Conservation (phyloP, 2,888 invertebrate species). For the Oscheius sp. region DNA sequence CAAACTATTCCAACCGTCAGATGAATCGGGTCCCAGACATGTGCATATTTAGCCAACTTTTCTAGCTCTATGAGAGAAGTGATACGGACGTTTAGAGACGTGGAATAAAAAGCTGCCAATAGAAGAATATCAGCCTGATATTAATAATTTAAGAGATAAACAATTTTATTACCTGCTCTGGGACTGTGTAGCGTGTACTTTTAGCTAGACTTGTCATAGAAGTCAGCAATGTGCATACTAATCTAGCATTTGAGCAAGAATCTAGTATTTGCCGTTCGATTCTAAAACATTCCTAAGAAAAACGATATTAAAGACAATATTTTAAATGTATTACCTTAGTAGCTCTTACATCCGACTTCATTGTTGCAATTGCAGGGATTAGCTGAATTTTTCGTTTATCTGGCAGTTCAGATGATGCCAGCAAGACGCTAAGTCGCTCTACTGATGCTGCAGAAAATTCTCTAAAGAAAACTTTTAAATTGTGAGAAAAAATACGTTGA, state of each 20-base stretch:
- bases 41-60: slow-evolving; percentile 42
- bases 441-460: slow-evolving; percentile 84
- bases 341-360: slow-evolving; percentile 27
- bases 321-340: slow-evolving; percentile 12
- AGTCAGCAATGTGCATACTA: slow-evolving; percentile 34
- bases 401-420: slow-evolving; percentile 88
- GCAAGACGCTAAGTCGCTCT: slow-evolving; percentile 92
- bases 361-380: slow-evolving; percentile 86
- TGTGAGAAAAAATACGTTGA: slow-evolving; percentile 78
- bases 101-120: neutral
- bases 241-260: slow-evolving; percentile 25
- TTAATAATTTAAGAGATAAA: neutral
- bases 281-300: slow-evolving; percentile 33
- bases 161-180: slow-evolving; percentile 44
- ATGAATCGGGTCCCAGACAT: slow-evolving; percentile 51
- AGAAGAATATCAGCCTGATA: slow-evolving; percentile 13
- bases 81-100: no score
- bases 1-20: slow-evolving; percentile 30
- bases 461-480: slow-evolving; percentile 19
- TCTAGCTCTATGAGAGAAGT: slow-evolving; percentile 33
- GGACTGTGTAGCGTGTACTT: slow-evolving; percentile 41
- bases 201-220: slow-evolving; percentile 44
- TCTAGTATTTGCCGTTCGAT: slow-evolving; percentile 33
- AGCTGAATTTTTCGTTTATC: slow-evolving; percentile 88
- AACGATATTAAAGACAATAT: neutral